Conservation (phyloP, 1,140 invertebrate species). For the Mya arenaria region DNA sequence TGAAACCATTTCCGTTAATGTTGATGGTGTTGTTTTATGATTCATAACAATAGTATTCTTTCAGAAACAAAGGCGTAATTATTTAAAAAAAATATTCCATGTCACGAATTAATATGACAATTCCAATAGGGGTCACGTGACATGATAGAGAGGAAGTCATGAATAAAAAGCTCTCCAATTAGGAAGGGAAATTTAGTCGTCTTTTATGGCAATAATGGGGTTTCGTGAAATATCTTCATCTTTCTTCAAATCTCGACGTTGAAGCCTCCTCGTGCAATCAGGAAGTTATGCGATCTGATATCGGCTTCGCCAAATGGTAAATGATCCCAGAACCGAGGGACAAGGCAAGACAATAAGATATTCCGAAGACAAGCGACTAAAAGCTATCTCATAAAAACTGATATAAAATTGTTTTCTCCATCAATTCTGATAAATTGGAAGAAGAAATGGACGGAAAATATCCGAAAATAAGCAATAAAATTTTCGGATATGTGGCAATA, state of each 20-base stretch:
- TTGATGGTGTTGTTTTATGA: too few relatives aligned
- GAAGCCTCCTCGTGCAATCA: constrained; percentile 41
- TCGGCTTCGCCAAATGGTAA: constrained; percentile 54
- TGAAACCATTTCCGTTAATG: too few relatives aligned
- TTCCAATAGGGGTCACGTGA: constrained; percentile 44
- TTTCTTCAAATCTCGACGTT: constrained; percentile 47
- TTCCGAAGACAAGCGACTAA: constrained; percentile 55
- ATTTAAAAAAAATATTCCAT: background rate
- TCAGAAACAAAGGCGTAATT: background rate
- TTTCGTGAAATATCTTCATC: constrained; percentile 52
- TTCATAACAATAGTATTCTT: too few relatives aligned
- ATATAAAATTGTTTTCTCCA: constrained; percentile 57
- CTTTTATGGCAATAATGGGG: constrained; percentile 57
- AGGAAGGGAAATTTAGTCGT: constrained; percentile 47
- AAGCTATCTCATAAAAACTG: constrained; percentile 58
- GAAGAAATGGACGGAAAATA: constrained; percentile 55
- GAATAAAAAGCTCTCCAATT: constrained; percentile 54
- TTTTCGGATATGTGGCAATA: constrained; percentile 53
- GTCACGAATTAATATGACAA: constrained; percentile 50
- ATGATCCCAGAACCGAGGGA: constrained; percentile 38
- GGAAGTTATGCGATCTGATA: constrained; percentile 49
- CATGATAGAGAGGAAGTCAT: constrained; percentile 47
- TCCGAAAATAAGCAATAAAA: constrained; percentile 61
- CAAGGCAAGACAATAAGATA: constrained; percentile 51
- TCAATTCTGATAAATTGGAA: constrained; percentile 54